Percentiles rank a stretch among this genome's conserved stretches.
Evolutionary conservation across 1,140 invertebrate species (phyloP).

Genomic region (Orussus abietinus): DNA sequence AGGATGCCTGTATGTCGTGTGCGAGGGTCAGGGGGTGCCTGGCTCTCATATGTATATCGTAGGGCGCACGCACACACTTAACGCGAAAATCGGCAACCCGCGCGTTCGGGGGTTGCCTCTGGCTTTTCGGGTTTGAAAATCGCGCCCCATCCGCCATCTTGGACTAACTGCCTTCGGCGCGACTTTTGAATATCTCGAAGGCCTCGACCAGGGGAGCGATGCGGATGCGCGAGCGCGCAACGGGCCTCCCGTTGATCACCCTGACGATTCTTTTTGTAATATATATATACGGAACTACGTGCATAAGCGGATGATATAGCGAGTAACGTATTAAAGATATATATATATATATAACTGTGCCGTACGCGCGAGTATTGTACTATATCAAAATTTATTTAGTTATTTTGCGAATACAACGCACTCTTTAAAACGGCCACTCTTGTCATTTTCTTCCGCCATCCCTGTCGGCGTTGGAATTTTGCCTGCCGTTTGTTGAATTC

Average conservation of each 20-base stretch:
- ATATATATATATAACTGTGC: slow-evolving; percentile 20
- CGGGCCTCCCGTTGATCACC: slow-evolving; percentile 13
- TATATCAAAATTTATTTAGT: slow-evolving; percentile 38
- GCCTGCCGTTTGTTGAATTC: too few relatives aligned
- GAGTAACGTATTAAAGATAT: slow-evolving; percentile 22
- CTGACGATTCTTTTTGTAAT: slow-evolving; percentile 24
- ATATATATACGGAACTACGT: slow-evolving; percentile 15
- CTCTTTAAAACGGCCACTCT: not conserved
- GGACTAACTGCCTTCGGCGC: slow-evolving; percentile 8
- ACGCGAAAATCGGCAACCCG: too few relatives aligned
- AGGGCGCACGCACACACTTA: slow-evolving; percentile 10
- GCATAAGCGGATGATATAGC: slow-evolving; percentile 19
- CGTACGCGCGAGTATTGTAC: slow-evolving; percentile 34
- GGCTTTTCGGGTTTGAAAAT: too few relatives aligned
- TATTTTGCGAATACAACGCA: slow-evolving; percentile 34
- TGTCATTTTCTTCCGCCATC: too few relatives aligned
- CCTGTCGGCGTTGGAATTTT: not conserved
- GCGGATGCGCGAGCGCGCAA: slow-evolving; percentile 7
- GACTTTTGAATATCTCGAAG: not conserved
- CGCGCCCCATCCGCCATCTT: too few relatives aligned
- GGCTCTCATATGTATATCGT: slow-evolving; percentile 14
- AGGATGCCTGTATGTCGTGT: slow-evolving; percentile 18
- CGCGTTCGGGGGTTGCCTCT: too few relatives aligned
- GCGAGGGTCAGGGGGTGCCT: slow-evolving; percentile 17
- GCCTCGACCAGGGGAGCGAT: slow-evolving; percentile 1